Evolutionary conservation across 2,797 vertebrate species (phyloP).

Genomic region (Sebastes goodei): DNA sequence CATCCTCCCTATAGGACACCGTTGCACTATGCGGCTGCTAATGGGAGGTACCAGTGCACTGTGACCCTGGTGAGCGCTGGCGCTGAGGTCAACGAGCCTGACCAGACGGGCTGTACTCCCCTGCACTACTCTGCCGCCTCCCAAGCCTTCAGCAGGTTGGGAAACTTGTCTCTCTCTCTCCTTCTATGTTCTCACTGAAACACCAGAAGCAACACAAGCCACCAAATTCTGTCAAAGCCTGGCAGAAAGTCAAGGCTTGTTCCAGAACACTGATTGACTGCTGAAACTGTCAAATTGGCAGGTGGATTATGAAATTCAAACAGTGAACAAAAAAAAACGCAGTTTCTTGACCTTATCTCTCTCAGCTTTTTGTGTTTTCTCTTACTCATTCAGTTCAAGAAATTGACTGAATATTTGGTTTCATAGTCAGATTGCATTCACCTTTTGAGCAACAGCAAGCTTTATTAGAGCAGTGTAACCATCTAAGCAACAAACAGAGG

Average conservation of each 20-base stretch:
- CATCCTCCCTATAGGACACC: conserved; percentile 83
- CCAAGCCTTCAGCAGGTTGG: conserved; percentile 93
- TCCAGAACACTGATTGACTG: not conserved
- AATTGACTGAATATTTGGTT: not conserved
- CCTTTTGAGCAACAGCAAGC: too few species aligned
- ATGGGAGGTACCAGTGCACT: conserved; percentile 95
- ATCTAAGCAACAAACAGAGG: not conserved
- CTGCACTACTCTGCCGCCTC: conserved; percentile 96
- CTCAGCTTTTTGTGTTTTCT: not conserved
- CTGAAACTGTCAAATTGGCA: not conserved
- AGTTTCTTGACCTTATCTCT: not conserved
- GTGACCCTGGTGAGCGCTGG: conserved; percentile 93
- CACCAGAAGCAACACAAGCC: not conserved
- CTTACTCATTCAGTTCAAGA: not conserved
- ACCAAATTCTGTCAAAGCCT: not conserved
- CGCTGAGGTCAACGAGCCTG: conserved; percentile 91
- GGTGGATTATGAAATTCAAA: not conserved
- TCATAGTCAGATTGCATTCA: not conserved
- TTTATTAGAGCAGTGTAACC: not conserved
- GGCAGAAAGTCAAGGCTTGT: not conserved
- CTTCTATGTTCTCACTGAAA: not conserved
- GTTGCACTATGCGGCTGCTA: conserved; percentile 96
- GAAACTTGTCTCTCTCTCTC: not conserved
- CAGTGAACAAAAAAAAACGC: not conserved
- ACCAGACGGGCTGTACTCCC: conserved; percentile 93